Conservation (phyloP, 2,797 vertebrate genomes). For the Poeciliopsis infans region DNA sequence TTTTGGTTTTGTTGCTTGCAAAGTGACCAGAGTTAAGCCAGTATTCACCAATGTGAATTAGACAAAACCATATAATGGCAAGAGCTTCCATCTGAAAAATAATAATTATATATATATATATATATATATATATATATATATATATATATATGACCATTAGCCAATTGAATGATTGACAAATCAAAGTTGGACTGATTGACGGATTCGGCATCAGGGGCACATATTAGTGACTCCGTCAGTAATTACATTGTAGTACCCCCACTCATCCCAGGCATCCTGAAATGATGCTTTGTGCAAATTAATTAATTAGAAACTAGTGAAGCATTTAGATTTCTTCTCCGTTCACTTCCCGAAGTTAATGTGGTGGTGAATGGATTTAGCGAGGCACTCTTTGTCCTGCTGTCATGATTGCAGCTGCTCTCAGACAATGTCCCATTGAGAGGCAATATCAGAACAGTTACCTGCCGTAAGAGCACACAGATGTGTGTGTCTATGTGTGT, state of each 20-base stretch:
- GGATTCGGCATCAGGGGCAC: constrained; percentile 29
- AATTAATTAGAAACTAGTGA: constrained; percentile 68
- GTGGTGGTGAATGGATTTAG: constrained; percentile 54
- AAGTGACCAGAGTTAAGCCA: neutral
- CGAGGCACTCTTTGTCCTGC: constrained; percentile 44
- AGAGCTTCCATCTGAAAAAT: neutral
- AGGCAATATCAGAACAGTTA: constrained; percentile 4
- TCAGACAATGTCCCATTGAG: constrained; percentile 12
- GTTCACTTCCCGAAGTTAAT: constrained; percentile 69
- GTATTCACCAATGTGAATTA: too few relatives aligned
- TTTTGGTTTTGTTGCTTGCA: neutral
- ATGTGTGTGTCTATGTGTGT: neutral
- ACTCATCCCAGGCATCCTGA: constrained; percentile 55
- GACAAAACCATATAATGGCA: too few relatives aligned
- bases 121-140: too few relatives aligned
- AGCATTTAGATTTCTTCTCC: constrained; percentile 51
- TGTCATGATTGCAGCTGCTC: constrained; percentile 36
- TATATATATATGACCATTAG: constrained; percentile 11
- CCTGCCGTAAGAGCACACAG: constrained; percentile 19
- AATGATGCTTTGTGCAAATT: constrained; percentile 63
- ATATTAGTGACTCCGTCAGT: constrained; percentile 37
- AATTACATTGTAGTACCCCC: constrained; percentile 30
- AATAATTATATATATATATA: too few relatives aligned
- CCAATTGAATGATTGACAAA: constrained; percentile 29
- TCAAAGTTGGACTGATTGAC: constrained; percentile 26